Conservation (phyloP, 2,888 invertebrate species). For the Linnaemya vulpina region DNA sequence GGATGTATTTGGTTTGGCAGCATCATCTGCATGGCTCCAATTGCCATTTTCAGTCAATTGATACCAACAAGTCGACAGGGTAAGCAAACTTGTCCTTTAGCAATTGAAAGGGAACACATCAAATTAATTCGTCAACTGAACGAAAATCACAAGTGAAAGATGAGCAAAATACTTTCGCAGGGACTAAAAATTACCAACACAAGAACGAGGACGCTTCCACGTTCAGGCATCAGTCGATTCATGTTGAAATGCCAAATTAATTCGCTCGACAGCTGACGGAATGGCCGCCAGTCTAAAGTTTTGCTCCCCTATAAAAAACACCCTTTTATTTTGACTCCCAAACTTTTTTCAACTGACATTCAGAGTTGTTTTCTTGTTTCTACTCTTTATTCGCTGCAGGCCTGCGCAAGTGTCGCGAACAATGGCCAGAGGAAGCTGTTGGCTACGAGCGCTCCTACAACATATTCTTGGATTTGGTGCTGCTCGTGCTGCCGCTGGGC, state of each 20-base stretch:
- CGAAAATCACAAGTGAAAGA: no score
- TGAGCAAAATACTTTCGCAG: no score
- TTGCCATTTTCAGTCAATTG: slow-evolving; percentile 85
- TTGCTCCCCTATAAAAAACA: no score
- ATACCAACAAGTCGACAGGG: slow-evolving; percentile 84
- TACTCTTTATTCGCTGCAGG: slow-evolving; percentile 80
- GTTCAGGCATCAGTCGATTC: no score
- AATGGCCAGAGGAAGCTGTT: slow-evolving; percentile 84
- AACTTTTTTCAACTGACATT: neutral
- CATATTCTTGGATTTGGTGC: slow-evolving; percentile 86
- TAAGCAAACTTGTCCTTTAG: slow-evolving; percentile 72
- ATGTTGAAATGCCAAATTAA: no score
- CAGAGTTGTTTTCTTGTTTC: neutral
- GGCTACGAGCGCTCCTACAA: slow-evolving; percentile 86
- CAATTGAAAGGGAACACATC: no score
- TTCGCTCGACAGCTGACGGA: no score
- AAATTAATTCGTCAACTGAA: no score
- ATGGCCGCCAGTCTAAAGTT: no score
- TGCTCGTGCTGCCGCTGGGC: slow-evolving; percentile 87
- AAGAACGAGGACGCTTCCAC: no score
- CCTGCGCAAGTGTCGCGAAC: slow-evolving; percentile 86
- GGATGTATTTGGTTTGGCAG: slow-evolving; percentile 87
- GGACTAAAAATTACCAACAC: no score
- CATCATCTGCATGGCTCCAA: slow-evolving; percentile 87
- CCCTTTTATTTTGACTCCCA: no score